Evolutionary conservation across 2,888 invertebrate species (phyloP).

Genomic region (Drosophila merina): DNA sequence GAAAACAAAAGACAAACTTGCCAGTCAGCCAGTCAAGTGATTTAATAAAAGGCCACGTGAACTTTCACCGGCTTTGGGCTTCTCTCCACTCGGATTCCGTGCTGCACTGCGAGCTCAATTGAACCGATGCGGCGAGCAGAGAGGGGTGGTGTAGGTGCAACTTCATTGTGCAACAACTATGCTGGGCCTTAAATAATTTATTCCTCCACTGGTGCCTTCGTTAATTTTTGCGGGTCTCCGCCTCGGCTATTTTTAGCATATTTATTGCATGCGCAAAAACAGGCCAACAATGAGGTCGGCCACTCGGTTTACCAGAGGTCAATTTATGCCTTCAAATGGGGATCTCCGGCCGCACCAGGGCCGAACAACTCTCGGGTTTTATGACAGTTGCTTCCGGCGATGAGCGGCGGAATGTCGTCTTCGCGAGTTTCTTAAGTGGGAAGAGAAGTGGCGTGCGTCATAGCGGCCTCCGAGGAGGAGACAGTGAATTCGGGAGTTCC

Average conservation of each 20-base stretch:
- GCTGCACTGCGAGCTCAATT: constrained; percentile 29
- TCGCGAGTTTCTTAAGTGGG: constrained; percentile 26
- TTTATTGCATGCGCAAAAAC: constrained; percentile 63
- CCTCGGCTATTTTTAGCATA: constrained; percentile 69
- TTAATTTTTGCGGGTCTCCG: constrained; percentile 46
- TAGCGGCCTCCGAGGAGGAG: neutral
- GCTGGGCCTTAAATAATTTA: constrained; percentile 38
- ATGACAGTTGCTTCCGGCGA: constrained; percentile 67
- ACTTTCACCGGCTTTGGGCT: constrained; percentile 59
- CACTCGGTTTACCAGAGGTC: constrained; percentile 62
- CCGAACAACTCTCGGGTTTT: constrained; percentile 24
- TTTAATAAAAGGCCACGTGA: constrained; percentile 64
- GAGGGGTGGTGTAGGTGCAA: constrained; percentile 4
- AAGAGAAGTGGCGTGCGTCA: constrained; percentile 34
- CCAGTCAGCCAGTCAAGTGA: constrained; percentile 53
- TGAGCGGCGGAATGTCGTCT: constrained; percentile 26
- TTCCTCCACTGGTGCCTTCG: constrained; percentile 23
- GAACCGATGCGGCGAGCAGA: constrained; percentile 22
- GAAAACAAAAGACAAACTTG: constrained; percentile 44
- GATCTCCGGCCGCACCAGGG: constrained; percentile 12
- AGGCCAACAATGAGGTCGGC: constrained; percentile 50
- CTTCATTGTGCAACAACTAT: constrained; percentile 21
- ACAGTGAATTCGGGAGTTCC: constrained; percentile 5
- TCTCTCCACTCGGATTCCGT: constrained; percentile 11
- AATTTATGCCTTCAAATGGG: constrained; percentile 53